These are phyloP conservation scores for Neoarius graeffei DNA, from an alignment of 2,113 vertebrate genomes.

Conservation along the genomic window DNA sequence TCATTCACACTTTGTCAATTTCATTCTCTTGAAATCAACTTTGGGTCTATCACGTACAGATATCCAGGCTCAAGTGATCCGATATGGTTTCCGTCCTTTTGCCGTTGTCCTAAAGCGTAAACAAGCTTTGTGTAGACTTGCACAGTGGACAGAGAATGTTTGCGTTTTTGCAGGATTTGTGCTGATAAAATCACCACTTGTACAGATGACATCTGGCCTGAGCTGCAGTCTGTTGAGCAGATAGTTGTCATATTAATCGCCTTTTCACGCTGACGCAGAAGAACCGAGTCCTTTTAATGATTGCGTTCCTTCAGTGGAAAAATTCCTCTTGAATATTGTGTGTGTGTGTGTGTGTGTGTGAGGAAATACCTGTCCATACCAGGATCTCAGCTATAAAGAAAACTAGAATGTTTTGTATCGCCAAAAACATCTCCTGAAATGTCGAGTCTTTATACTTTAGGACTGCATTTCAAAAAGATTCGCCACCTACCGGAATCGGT, in stretches of 20 bases:
- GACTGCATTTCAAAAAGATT: neutral
- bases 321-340: neutral
- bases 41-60: neutral
- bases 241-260: neutral
- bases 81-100: neutral
- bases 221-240: neutral
- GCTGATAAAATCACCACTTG: conserved; percentile 54
- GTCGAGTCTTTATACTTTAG: neutral
- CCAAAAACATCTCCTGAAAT: neutral
- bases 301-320: neutral
- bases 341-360: neutral
- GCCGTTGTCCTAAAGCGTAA: neutral
- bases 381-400: neutral
- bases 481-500: neutral
- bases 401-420: neutral
- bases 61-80: neutral
- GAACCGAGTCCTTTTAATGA: neutral
- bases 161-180: neutral
- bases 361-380: neutral
- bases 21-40: neutral
- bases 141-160: too few species aligned
- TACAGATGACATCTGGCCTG: conserved; percentile 13
- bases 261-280: neutral
- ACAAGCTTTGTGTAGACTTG: neutral
- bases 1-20: neutral